Evolutionary conservation across 2,888 invertebrate species (phyloP), one percentile per base, ranked within the genome.

Genomic region (Orgyia antiqua): DNA sequence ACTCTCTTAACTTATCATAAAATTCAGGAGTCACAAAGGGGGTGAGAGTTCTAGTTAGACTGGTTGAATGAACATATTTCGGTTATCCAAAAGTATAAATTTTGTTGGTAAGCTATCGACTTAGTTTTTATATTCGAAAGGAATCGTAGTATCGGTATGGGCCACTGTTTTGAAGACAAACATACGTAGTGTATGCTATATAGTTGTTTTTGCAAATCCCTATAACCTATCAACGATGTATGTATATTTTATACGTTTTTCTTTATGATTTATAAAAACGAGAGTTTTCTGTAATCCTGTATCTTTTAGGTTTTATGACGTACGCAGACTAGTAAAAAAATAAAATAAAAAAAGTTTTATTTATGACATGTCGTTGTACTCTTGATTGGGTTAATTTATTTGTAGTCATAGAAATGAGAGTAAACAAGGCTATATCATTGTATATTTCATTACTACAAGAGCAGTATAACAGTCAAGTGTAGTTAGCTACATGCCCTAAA

Each of bases 1-100:
- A n/a, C n/a, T n/a, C n/a, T n/a, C n/a, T n/a, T n/a, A n/a, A n/a
- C n/a, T n/a, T n/a, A n/a, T n/a, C n/a, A n/a, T n/a, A n/a, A n/a
- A n/a, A n/a, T n/a, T n/a, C n/a, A n/a, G n/a, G n/a, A n/a, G n/a
- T n/a, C n/a, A n/a, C n/a, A n/a, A n/a, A n/a, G 36, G 27, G 54
- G 23, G 24, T 10, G 34, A 20, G 1, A 50, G 71, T 3, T 58
- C 74, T 37, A n/a, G n/a, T 20, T 49, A 48, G 1, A 29, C 9
- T 67, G 73, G 82, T 50, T 17, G 39, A 35, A 33, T 41, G 63
- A 73, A 70, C 82, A 83, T 83, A 83, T 84, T 84, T 80, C 74
- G 83, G 76, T 82, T 82, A 86, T 79, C 80, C 78, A 77, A 79
- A 83, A 80, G 84, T 83, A 86, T 86, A 86, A 86, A 86, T 86